Percentiles rank a stretch among this genome's conserved stretches.
These are phyloP conservation scores for Melitaea cinxia DNA, from an alignment of 1,140 invertebrate genomes.

Conservation along the genomic window DNA sequence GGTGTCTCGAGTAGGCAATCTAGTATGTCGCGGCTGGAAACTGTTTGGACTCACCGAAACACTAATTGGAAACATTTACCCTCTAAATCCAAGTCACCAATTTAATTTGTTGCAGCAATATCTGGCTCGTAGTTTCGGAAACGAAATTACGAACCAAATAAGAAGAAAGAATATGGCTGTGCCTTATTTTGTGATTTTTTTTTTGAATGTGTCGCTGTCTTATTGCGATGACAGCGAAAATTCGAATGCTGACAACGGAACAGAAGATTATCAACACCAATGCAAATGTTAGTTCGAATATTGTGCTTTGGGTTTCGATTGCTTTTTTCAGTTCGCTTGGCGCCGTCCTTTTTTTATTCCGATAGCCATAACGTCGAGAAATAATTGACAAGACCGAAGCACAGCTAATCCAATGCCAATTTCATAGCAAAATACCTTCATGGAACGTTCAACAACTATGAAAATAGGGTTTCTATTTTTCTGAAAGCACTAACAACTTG, in stretches of 20 bases:
- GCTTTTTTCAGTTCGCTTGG: constrained; percentile 12
- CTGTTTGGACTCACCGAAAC: constrained; percentile 56
- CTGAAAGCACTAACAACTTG: not conserved
- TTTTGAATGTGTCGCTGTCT: constrained; percentile 3
- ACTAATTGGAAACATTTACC: constrained; percentile 76
- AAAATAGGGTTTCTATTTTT: too few relatives aligned
- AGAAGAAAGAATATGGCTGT: constrained; percentile 10
- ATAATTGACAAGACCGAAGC: not conserved
- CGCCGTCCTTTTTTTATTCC: not conserved
- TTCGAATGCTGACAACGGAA: constrained; percentile 4
- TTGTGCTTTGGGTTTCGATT: constrained; percentile 7
- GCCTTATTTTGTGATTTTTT: constrained; percentile 16
- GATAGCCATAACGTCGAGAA: not conserved
- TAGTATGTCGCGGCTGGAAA: constrained; percentile 59
- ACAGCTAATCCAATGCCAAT: not conserved
- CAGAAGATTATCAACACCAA: constrained; percentile 9
- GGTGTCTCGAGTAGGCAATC: constrained; percentile 63
- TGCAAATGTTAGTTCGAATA: constrained; percentile 3
- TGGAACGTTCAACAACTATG: not conserved
- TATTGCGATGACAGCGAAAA: not conserved
- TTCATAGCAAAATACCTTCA: not conserved
- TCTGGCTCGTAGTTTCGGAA: constrained; percentile 9
- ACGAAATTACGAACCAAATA: constrained; percentile 23
- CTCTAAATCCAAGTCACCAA: constrained; percentile 67
- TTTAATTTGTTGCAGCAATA: constrained; percentile 54